Evolutionary conservation across 1,140 invertebrate genomes (phyloP).

Genomic region (Pogonognathellus flavescens): DNA sequence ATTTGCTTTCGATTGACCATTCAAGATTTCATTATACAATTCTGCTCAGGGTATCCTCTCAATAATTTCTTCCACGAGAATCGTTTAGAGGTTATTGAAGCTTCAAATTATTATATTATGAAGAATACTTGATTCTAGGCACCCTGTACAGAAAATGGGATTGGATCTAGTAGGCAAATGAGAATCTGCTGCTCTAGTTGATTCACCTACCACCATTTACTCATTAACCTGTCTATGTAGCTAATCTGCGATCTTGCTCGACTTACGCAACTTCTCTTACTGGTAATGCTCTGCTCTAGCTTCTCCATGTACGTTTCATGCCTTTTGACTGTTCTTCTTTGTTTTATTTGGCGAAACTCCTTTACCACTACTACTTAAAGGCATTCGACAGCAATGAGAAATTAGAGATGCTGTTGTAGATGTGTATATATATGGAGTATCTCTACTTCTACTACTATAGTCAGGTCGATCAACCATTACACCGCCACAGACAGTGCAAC

Average conservation of each 20-base stretch:
- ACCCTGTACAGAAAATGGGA: constrained; percentile 30
- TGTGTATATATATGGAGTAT: neutral
- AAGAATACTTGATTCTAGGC: no score
- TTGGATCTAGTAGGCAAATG: constrained; percentile 20
- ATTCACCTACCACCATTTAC: constrained; percentile 26
- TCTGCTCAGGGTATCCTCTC: neutral
- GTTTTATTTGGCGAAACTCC: neutral
- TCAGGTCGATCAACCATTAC: neutral
- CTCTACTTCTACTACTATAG: no score
- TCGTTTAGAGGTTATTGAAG: neutral
- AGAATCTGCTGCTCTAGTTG: constrained; percentile 45
- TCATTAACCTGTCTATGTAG: constrained; percentile 44
- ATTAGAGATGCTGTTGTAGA: neutral
- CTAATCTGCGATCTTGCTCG: neutral
- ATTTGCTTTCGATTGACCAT: constrained; percentile 31
- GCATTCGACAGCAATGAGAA: neutral
- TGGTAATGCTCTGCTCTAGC: neutral
- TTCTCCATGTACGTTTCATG: neutral
- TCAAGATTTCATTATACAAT: constrained; percentile 31
- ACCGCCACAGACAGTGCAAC: no score
- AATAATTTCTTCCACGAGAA: no score
- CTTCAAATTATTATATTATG: no score
- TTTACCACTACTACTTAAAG: neutral
- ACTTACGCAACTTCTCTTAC: constrained; percentile 23
- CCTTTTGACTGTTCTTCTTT: constrained; percentile 9